Base-by-base conservation (phyloP, 2,797 vertebrate species). In the Sebastiscus tertius region DNA sequence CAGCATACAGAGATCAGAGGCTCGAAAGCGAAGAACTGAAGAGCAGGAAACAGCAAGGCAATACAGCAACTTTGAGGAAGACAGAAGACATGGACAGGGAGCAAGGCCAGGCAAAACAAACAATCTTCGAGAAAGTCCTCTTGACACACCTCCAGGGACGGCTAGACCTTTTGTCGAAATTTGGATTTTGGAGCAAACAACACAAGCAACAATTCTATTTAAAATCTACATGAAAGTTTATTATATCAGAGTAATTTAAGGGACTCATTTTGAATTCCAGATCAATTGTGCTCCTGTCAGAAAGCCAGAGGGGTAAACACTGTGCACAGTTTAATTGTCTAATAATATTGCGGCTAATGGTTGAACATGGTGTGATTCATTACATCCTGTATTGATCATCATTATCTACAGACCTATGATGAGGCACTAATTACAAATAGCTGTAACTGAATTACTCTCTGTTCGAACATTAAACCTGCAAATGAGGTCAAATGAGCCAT, bases 271-370 rank as follows among this genome's bases (percentile, higher is more conserved):
- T 31, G 8, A 73, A 72, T 63, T 67, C 8, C 20, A 58, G 9
- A 72, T 84, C 52, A 34, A 34, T 63, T 56, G 6, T 59, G n/a
- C 16, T 59, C 34, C 29, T 72, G 26, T 72, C 52, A 81, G n/a
- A 65, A 81, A 36, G 29, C 71, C 70, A 60, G 26, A 72, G 24
- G 74, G 52, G 42, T 76, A 56, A 76, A 76, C 54, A 65, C 5
- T 36, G n/a, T 70, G 3, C 49, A 60, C 8, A 49, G 34, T 27
- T 71, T 29, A 78, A 63, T 77, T 75, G 62, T 63, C 14, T 61
- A 22, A 29, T 61, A 26, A 67, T 72, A 36, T 11, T 27, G 71
- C 20, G 10, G 7, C 18, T 34, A 67, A 59, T 2, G 8, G 14
- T 54, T 61, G 16, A 42, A 67, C 31, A 22, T 14, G 42, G 13